A percentile compares a stretch with the other conserved stretches of the same genome.
Conservation (phyloP, 1,140 invertebrate genomes). For the Zaprionus gabonicus region DNA sequence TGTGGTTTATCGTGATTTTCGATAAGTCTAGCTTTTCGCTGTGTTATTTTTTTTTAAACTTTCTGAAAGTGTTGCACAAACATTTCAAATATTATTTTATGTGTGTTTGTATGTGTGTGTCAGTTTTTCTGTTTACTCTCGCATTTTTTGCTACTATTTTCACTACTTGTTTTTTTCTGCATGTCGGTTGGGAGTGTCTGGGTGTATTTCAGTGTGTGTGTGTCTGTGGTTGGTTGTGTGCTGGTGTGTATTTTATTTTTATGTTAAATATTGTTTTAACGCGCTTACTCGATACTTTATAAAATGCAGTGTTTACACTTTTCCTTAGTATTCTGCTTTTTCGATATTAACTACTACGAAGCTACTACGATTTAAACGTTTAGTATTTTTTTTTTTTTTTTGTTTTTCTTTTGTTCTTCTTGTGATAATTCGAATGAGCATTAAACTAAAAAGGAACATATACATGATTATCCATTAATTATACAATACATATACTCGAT, state of each 20-base stretch:
- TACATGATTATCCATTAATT: constrained; percentile 77
- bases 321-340: constrained; percentile 35
- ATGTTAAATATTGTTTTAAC: constrained; percentile 53
- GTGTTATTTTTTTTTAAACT: constrained; percentile 42
- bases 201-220: constrained; percentile 5
- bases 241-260: constrained; percentile 25
- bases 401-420: constrained; percentile 30
- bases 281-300: constrained; percentile 59
- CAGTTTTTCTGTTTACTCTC: constrained; percentile 33
- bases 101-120: constrained; percentile 34
- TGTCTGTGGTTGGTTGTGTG: constrained; percentile 14
- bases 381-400: constrained; percentile 56
- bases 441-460: constrained; percentile 84
- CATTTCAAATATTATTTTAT: constrained; percentile 67
- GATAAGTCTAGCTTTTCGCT: constrained; percentile 56
- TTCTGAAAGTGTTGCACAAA: constrained; percentile 72
- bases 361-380: constrained; percentile 70
- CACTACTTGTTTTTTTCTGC: constrained; percentile 55
- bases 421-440: constrained; percentile 67
- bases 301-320: constrained; percentile 62
- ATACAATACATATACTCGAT: constrained; percentile 43
- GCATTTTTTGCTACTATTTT: constrained; percentile 60
- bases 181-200: constrained; percentile 19
- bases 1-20: constrained; percentile 38
- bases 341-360: constrained; percentile 65